phyloP scores from a whole-genome alignment of 37 sponge, comb jelly and placozoan genomes.

The Bolinopsis microptera region DNA sequence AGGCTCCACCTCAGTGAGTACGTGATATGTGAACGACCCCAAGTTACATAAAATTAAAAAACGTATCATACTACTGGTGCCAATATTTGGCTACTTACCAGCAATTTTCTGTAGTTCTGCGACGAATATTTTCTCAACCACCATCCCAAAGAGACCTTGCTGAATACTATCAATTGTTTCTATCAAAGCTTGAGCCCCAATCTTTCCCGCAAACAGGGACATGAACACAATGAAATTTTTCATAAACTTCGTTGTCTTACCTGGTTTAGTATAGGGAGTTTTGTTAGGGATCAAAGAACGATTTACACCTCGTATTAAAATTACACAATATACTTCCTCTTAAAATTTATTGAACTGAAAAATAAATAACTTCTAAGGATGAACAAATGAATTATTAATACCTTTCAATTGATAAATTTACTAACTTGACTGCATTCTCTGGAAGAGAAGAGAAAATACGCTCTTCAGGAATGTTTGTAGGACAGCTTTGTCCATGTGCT shows the following conservation, averaged over 20 bases:
- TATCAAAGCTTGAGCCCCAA: constrained; percentile 80
- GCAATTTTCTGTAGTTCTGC: constrained; percentile 90
- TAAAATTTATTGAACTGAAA: too few relatives aligned
- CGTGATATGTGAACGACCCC: too few relatives aligned
- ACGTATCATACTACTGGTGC: too few relatives aligned
- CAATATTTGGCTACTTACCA: too few relatives aligned
- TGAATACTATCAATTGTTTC: constrained; percentile 87
- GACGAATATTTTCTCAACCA: constrained; percentile 87
- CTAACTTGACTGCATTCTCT: constrained; percentile 81
- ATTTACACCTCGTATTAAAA: too few relatives aligned
- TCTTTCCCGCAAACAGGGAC: constrained; percentile 84
- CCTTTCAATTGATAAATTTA: too few relatives aligned
- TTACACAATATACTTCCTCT: too few relatives aligned
- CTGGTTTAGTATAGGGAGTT: neutral
- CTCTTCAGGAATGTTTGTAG: constrained; percentile 75
- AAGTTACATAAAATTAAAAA: too few relatives aligned
- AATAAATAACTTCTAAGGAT: too few relatives aligned
- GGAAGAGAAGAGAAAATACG: constrained; percentile 86
- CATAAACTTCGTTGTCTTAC: constrained; percentile 92
- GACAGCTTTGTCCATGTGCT: constrained; percentile 70
- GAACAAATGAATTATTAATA: too few relatives aligned
- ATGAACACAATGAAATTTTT: constrained; percentile 90
- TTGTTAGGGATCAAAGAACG: too few relatives aligned
- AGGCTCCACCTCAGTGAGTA: too few relatives aligned
- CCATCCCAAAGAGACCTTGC: constrained; percentile 88